Base-by-base conservation (phyloP, 2,113 vertebrate species). In the Hepsetus odoe region DNA sequence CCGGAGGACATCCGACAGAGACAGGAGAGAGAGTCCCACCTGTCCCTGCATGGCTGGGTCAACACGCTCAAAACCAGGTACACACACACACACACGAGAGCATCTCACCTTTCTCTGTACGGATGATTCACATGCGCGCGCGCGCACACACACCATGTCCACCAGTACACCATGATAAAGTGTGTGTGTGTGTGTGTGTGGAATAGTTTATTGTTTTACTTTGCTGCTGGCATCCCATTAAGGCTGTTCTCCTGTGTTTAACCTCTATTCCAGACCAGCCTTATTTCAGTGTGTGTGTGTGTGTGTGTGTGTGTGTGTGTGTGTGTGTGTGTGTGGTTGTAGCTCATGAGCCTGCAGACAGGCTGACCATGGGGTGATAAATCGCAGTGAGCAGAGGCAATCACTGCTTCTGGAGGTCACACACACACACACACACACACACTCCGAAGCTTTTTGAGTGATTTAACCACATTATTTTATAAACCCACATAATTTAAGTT, bases 41-140 rank as follows among this genome's bases (percentile, higher is more conserved):
- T 97, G 82, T 95, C 94, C 1, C 65, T 96, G 11, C 96, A 91
- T 49, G 89, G 91, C 59, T 97, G 96, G 96, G 86, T 97, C 89
- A 98, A 97, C 87, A 90, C 92, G 5, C 77, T 90, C 65, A 95
- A 91, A 90, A 90, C 89, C 87, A 96, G 96, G 96, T 96, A 79
- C 61, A 76, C 38, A 79, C 16, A 75, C 44, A 56, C 66, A 79
- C 67, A 82, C 70, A 56, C 66, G 56, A 32, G 26, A 20, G 7
- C 16, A 11, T 42, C 40, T 11, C n/a, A 8, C 1, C 40, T 8
- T 42, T 13, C 9, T 5, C 49, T 12, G 20, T 51, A 51, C 3
- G 3, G 46, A 12, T 64, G n/a, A 22, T 22, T 38, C 46, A 22
- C 9, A 28, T 72, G 46, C 49, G 46, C 22, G 44, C 49, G 33